Conservation (phyloP, 1,140 invertebrate species). For the Drosophila novamexicana region DNA sequence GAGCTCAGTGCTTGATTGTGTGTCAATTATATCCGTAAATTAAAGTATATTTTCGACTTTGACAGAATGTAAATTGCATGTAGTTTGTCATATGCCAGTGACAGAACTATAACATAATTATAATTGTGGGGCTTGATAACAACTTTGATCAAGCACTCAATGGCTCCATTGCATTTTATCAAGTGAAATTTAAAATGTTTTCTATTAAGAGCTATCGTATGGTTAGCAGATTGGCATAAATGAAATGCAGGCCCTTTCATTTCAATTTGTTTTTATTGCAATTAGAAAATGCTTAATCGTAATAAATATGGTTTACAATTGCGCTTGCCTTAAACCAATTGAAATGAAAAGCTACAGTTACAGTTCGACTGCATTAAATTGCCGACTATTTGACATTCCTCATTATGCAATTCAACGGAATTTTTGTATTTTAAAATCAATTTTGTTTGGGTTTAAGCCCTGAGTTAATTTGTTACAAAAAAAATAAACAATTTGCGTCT, state of each 20-base stretch:
- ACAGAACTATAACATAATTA: neutral
- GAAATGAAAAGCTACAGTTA: neutral
- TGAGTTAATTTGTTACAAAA: too few species aligned
- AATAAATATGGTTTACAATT: neutral
- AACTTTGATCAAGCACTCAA: neutral
- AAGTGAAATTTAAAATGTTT: neutral
- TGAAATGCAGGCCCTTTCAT: neutral
- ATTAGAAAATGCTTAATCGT: neutral
- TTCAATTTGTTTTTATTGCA: neutral
- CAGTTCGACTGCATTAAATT: neutral
- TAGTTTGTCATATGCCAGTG: slow-evolving; percentile 23
- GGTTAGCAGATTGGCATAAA: neutral
- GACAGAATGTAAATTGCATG: slow-evolving; percentile 32
- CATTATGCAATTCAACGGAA: neutral
- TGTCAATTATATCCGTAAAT: slow-evolving; percentile 45
- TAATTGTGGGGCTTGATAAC: neutral
- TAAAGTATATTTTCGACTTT: slow-evolving; percentile 18
- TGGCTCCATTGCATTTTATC: neutral
- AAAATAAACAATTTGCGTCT: too few species aligned
- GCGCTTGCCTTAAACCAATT: neutral
- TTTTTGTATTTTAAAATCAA: too few species aligned
- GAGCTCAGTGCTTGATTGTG: slow-evolving; percentile 18
- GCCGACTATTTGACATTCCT: neutral
- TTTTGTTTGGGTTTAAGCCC: too few species aligned
- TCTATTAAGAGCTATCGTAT: neutral